Percentiles rank a stretch among this genome's conserved stretches.
phyloP scores from a whole-genome alignment of 2,797 vertebrate genomes.

The Otolemur crassicaudatus region DNA sequence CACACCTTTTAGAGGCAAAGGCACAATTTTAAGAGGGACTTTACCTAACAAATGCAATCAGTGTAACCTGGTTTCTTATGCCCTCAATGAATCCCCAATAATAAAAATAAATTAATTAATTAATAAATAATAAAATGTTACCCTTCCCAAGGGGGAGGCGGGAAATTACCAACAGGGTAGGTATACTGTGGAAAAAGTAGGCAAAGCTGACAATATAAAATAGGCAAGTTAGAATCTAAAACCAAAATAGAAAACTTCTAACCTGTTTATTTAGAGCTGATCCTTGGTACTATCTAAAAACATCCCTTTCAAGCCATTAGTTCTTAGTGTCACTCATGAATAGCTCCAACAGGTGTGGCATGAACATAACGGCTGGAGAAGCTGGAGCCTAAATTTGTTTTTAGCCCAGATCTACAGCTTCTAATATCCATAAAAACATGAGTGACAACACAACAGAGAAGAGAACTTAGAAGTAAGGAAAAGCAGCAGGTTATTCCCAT shows the following conservation, averaged over 20 bases:
- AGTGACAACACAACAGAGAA: not conserved
- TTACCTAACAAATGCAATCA: too few species aligned
- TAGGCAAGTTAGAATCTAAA: not conserved
- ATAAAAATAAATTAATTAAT: too few species aligned
- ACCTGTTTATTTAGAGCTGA: not conserved
- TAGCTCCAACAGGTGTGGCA: not conserved
- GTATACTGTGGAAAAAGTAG: not conserved
- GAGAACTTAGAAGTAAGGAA: not conserved
- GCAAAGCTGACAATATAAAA: conserved; percentile 17
- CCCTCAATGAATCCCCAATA: too few species aligned
- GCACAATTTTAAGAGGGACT: too few species aligned
- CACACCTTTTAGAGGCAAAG: too few species aligned
- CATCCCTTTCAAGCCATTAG: not conserved
- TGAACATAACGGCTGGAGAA: not conserved
- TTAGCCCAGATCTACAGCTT: not conserved
- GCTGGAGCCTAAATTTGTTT: not conserved
- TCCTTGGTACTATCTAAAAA: not conserved
- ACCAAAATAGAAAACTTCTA: not conserved
- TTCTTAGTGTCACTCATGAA: not conserved
- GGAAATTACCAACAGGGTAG: not conserved
- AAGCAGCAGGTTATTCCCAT: not conserved
- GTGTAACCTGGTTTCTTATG: too few species aligned
- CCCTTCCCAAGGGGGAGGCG: too few species aligned
- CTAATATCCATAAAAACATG: not conserved
- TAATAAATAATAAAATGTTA: too few species aligned